Base-by-base conservation (phyloP, 2,797 vertebrate genomes). In the Microcaecilia unicolor region DNA sequence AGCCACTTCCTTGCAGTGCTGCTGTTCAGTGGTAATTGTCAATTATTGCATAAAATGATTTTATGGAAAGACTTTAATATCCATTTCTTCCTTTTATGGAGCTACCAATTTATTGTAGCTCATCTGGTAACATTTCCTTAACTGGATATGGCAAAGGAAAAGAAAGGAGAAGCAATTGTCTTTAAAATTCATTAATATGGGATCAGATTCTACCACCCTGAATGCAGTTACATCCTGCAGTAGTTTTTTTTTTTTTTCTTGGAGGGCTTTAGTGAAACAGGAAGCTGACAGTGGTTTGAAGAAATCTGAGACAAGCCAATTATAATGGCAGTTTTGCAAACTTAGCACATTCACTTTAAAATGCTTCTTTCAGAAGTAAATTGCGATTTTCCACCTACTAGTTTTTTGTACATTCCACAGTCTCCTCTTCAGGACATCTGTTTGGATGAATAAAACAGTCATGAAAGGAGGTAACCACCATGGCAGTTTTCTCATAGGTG, bases 401-500 rank as follows among this genome's bases (percentile, higher is more conserved):
- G 11, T 12, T 6, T 12, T 10, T 9, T 36, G 8, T 6, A 12
- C 10, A 11, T 3, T 32, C 29, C 29, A 35, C 6, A 27, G 19
- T 22, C n/a, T 28, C 32, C 31, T 18, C 21, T 50, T 30, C 24
- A 7, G 50, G 18, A 30, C 7, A 30, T 31, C 10, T 34, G 23
- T 42, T n/a, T n/a, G n/a, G n/a, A n/a, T n/a, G n/a, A n/a, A n/a
- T n/a, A n/a, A n/a, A n/a, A n/a, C n/a, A n/a, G 19, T 31, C 19
- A 40, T 27, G 28, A 43, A 57, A 24, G n/a, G 38, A 44, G 24
- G 25, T 9, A 30, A 54, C 5, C 22, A 9, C 13, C 41, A n/a
- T 21, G 16, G 10, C 22, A 54, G 15, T 17, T 51, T 43, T 57
- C 9, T 22, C 43, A 32, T 41, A 28, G 28, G 18, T n/a, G n/a